Conservation (phyloP, 2,888 invertebrate species). For the Agriopis leucophaearia region DNA sequence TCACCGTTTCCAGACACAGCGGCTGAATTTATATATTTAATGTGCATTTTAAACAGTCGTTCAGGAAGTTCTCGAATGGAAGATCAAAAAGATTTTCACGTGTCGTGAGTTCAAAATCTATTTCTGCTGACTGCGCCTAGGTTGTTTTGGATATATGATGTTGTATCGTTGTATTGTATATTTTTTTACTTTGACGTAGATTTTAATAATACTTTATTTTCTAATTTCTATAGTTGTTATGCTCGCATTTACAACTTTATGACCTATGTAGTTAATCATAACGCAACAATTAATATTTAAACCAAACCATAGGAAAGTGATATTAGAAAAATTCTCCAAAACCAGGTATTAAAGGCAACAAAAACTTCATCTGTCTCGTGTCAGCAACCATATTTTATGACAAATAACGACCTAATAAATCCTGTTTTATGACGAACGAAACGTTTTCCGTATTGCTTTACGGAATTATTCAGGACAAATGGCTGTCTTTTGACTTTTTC, state of each 20-base stretch:
- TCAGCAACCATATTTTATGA: slow-evolving; percentile 31
- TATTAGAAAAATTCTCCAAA: background rate
- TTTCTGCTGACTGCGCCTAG: background rate
- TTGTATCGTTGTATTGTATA: background rate
- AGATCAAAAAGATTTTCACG: slow-evolving; percentile 10
- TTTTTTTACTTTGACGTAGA: background rate
- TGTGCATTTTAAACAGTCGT: slow-evolving; percentile 23
- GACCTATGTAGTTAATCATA: too few relatives aligned
- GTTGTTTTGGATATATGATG: background rate
- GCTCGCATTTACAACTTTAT: too few relatives aligned
- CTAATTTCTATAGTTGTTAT: background rate
- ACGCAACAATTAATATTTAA: too few relatives aligned
- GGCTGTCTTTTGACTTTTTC: slow-evolving; percentile 17
- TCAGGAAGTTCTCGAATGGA: slow-evolving; percentile 6
- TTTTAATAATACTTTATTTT: background rate
- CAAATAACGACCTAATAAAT: slow-evolving; percentile 38
- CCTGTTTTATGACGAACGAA: slow-evolving; percentile 23
- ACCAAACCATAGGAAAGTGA: too few relatives aligned
- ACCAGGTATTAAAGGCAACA: slow-evolving; percentile 18
- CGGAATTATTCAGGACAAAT: slow-evolving; percentile 12
- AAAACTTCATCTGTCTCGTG: slow-evolving; percentile 25
- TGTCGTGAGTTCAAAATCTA: slow-evolving; percentile 5
- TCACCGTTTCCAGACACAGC: slow-evolving; percentile 40
- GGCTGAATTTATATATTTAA: slow-evolving; percentile 34
- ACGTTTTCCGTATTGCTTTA: slow-evolving; percentile 30